Base-by-base conservation (phyloP, 2,888 invertebrate species). In the Dione vanillae region DNA sequence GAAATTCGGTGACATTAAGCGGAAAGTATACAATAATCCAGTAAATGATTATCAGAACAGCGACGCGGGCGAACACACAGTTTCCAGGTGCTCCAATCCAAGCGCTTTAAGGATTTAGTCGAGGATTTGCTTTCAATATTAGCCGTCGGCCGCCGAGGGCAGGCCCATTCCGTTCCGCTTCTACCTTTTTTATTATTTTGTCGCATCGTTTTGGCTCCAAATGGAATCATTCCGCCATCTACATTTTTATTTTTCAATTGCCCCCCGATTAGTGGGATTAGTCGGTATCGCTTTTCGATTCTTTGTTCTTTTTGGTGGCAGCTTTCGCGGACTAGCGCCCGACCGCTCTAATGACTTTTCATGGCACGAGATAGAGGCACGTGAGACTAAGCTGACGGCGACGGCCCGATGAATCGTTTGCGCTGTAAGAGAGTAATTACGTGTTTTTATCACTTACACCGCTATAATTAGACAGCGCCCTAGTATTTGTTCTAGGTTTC, bases 211-310 rank as follows among this genome's bases (percentile, higher is more conserved):
- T 92, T 90, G 92, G 90, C 88, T 88, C 91, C 85, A 91, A 93
- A 92, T 91, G 92, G 92, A 93, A 92, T 92, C 89, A 93, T 92
- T 93, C 90, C 85, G 88, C 91, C 89, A 92, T 94, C 93, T 93
- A 91, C 93, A 92, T 94, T 94, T 94, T 94, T 94, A 94, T 94
- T 94, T 93, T 94, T 94, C 94, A 94, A 94, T 94, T 93, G 94
- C 89, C 82, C 86, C 78, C 85, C 94, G 94, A 94, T 94, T 94
- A 94, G 91, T 92, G 86, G 92, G 93, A 93, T 94, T 94, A 94
- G 89, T 82, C 87, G 80, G 84, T 90, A 91, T 92, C 88, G 92
- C 90, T 92, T 91, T 90, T 83, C 91, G 92, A 92, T 90, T 88
- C 89, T 92, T 92, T 91, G 88, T 86, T 91, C 85, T 83, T 88